Conservation (phyloP, 2,888 invertebrate genomes). For the Drosophila borealis region DNA sequence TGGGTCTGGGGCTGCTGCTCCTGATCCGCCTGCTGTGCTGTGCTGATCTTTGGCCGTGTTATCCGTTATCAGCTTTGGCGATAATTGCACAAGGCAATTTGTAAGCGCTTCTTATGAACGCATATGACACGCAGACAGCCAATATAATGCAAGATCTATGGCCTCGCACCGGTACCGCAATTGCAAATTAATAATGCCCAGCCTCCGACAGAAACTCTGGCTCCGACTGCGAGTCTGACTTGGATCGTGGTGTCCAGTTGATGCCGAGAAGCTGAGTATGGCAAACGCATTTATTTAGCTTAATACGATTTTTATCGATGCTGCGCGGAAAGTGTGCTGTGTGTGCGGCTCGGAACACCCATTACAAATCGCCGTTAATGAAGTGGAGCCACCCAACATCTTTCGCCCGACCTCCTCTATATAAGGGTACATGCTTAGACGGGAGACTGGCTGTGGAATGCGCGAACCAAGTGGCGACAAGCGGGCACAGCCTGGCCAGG, state of each 20-base stretch:
- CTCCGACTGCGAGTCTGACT: not conserved
- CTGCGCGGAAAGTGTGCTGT: slow-evolving; percentile 2
- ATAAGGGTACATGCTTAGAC: not conserved
- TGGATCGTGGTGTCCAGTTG: not conserved
- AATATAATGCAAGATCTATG: slow-evolving; percentile 75
- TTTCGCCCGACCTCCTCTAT: slow-evolving; percentile 10
- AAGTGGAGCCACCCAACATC: slow-evolving; percentile 41
- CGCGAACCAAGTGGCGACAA: slow-evolving; percentile 14
- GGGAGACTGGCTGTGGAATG: slow-evolving; percentile 30
- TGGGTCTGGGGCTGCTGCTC: slow-evolving; percentile 10
- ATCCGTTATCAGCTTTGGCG: slow-evolving; percentile 67
- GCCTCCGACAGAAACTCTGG: slow-evolving; percentile 24
- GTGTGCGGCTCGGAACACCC: slow-evolving; percentile 46
- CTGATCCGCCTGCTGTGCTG: slow-evolving; percentile 36
- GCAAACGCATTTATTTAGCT: slow-evolving; percentile 67
- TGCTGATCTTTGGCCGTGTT: slow-evolving; percentile 24
- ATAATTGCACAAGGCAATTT: slow-evolving; percentile 73
- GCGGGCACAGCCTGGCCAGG: not conserved
- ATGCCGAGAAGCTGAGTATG: slow-evolving; percentile 28
- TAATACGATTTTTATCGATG: slow-evolving; percentile 66
- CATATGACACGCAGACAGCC: slow-evolving; percentile 60
- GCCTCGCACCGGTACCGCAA: slow-evolving; percentile 47
- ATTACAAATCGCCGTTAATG: slow-evolving; percentile 78
- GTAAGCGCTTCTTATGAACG: slow-evolving; percentile 62
- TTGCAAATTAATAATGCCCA: slow-evolving; percentile 68